Evolutionary conservation across 2,113 vertebrate species (phyloP).

Genomic region (Tragelaphus imberbis): DNA sequence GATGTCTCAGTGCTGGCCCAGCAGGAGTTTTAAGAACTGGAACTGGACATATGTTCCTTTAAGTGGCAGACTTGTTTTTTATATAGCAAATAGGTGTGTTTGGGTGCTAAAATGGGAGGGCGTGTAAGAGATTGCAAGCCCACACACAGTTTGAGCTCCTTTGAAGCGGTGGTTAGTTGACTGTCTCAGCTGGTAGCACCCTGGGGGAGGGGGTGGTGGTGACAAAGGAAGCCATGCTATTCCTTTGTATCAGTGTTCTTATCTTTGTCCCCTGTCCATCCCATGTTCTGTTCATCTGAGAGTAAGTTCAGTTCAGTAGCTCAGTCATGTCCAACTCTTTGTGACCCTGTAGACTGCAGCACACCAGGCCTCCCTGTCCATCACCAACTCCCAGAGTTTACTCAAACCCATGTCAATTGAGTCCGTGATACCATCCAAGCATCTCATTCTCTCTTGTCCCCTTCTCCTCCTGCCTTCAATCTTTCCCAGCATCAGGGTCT

Average conservation of each 20-base stretch:
- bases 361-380: accelerated
- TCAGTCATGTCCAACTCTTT: not conserved
- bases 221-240: not conserved
- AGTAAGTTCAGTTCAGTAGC: not conserved
- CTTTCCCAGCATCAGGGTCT: not conserved
- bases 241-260: not conserved
- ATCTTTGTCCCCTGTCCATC: not conserved
- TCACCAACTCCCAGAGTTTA: not conserved
- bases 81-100: not conserved
- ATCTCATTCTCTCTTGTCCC: not conserved
- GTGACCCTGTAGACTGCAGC: not conserved
- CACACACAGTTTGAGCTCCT: not conserved
- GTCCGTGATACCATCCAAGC: not conserved
- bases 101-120: not conserved
- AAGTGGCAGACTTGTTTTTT: not conserved
- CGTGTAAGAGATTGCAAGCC: not conserved
- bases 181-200: not conserved
- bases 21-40: not conserved
- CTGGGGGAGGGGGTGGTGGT: accelerated
- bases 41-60: not conserved
- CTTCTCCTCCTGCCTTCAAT: not conserved
- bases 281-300: not conserved
- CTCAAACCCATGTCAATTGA: not conserved
- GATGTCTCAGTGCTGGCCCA: not conserved
- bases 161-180: not conserved